A percentile compares a stretch with the other conserved stretches of the same genome.
Evolutionary conservation across 2,797 vertebrate species (phyloP).

Genomic region (Galago senegalensis): DNA sequence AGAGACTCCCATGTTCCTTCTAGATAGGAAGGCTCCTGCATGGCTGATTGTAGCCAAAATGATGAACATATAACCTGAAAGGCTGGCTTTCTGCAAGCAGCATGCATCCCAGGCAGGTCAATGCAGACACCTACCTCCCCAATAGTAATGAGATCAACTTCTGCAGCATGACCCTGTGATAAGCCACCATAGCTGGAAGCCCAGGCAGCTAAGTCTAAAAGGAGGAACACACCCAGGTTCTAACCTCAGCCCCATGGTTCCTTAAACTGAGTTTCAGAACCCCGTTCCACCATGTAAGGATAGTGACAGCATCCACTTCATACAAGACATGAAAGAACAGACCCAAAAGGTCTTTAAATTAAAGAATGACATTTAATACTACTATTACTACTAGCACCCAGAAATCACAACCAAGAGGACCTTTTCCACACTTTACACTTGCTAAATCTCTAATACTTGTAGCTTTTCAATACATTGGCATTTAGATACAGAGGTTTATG

Average conservation of each 20-base stretch:
- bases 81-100: background rate
- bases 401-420: constrained; percentile 35
- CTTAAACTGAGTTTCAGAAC: background rate
- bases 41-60: background rate
- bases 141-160: background rate
- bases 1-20: background rate
- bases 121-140: background rate
- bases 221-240: background rate
- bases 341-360: background rate
- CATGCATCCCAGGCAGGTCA: background rate
- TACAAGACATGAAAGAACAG: background rate
- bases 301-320: background rate
- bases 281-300: background rate
- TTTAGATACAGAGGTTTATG: constrained; percentile 66
- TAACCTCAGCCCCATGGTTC: background rate
- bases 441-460: constrained; percentile 45
- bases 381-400: constrained; percentile 28
- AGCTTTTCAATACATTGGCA: constrained; percentile 57
- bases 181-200: background rate
- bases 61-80: background rate
- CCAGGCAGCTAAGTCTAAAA: background rate
- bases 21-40: background rate
- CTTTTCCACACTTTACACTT: constrained; percentile 7
- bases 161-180: background rate
- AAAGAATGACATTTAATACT: background rate